These are phyloP conservation scores for Heliconius aoede DNA, from an alignment of 2,888 invertebrate species.

Conservation along the genomic window DNA sequence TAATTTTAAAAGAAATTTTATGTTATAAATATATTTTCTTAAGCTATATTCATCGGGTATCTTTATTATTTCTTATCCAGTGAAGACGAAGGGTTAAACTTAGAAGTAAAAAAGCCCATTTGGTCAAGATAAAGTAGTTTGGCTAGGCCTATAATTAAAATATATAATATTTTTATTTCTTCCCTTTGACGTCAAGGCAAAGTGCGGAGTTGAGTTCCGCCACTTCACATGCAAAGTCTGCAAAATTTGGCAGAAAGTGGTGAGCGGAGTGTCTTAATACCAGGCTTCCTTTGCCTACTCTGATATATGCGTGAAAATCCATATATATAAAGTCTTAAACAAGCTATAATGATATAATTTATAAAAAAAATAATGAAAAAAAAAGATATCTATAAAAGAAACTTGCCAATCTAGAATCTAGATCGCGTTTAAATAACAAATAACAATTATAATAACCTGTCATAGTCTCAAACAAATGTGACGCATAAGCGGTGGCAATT, in stretches of 20 bases:
- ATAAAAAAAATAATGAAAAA: too few relatives aligned
- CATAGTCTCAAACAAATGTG: slow-evolving; percentile 7
- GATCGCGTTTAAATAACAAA: not conserved
- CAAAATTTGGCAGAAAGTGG: not conserved
- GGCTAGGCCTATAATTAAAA: not conserved
- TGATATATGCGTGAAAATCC: not conserved
- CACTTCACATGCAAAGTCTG: not conserved
- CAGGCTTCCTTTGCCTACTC: not conserved
- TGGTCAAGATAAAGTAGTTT: too few relatives aligned
- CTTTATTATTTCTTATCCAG: not conserved
- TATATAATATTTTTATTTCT: not conserved
- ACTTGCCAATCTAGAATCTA: not conserved
- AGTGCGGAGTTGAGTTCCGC: too few relatives aligned
- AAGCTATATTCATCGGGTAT: not conserved
- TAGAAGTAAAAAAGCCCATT: too few relatives aligned
- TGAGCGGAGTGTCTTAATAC: not conserved
- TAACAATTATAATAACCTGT: not conserved
- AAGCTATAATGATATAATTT: too few relatives aligned
- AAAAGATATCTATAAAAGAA: too few relatives aligned
- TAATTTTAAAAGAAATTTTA: not conserved
- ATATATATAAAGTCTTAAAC: not conserved
- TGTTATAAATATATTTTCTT: not conserved
- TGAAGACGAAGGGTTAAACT: not conserved
- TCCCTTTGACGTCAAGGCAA: not conserved
- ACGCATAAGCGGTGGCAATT: slow-evolving; percentile 13